phyloP scores from a whole-genome alignment of 2,797 vertebrate genomes.

The Sebastes oblongus region DNA sequence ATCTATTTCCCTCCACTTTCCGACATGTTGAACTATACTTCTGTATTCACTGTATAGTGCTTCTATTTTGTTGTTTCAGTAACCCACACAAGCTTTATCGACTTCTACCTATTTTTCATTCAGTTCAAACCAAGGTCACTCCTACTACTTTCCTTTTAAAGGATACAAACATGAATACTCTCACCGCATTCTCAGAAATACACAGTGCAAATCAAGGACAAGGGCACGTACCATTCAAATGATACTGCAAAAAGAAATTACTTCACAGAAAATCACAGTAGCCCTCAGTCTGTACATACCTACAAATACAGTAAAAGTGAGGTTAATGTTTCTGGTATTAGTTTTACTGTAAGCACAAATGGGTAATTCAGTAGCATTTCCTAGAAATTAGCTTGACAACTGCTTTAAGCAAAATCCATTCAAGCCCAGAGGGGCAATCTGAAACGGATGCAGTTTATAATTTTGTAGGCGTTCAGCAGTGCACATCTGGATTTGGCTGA shows the following conservation, averaged over 20 bases:
- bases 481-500: slow-evolving; percentile 50
- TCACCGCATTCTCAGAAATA: neutral
- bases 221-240: neutral
- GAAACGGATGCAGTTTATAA: slow-evolving; percentile 43
- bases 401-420: slow-evolving; percentile 18
- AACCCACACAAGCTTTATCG: neutral
- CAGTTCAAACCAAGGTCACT: slow-evolving; percentile 35
- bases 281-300: neutral
- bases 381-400: slow-evolving; percentile 33
- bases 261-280: neutral
- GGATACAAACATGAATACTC: neutral
- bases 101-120: neutral
- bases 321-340: neutral
- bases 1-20: neutral
- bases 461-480: slow-evolving; percentile 21
- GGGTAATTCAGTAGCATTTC: slow-evolving; percentile 22
- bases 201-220: neutral
- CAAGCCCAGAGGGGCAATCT: neutral
- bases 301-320: neutral
- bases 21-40: neutral
- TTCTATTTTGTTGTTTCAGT: neutral
- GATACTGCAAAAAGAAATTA: neutral
- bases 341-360: slow-evolving; percentile 27
- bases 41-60: neutral
- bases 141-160: slow-evolving; percentile 46